Conservation (phyloP, 2,113 vertebrate genomes). For the Hystrix cristata region DNA sequence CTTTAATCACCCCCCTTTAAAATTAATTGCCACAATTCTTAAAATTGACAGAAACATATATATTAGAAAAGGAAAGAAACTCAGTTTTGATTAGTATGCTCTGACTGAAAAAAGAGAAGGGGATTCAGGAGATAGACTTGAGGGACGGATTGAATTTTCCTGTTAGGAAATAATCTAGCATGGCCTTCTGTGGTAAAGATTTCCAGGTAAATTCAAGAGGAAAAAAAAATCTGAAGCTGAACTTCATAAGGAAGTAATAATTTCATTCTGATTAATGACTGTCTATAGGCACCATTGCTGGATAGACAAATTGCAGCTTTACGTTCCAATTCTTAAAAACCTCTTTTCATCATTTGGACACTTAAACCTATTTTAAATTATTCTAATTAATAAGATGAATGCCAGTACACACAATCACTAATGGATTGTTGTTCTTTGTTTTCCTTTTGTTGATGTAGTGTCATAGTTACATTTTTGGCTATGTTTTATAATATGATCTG, state of each 20-base stretch:
- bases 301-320: constrained; percentile 40
- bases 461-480: constrained; percentile 80
- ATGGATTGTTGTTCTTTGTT: constrained; percentile 73
- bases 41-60: constrained; percentile 47
- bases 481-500: constrained; percentile 76
- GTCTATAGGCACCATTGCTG: constrained; percentile 14
- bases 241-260: constrained; percentile 68
- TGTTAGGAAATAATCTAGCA: constrained; percentile 11
- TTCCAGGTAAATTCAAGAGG: constrained; percentile 60
- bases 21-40: constrained; percentile 58
- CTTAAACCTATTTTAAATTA: constrained; percentile 54
- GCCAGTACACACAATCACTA: constrained; percentile 48
- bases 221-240: constrained; percentile 12
- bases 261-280: constrained; percentile 69
- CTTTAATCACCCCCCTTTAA: constrained; percentile 2
- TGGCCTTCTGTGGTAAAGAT: constrained; percentile 1
- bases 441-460: constrained; percentile 78
- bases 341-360: constrained; percentile 48
- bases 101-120: constrained; percentile 32
- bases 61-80: constrained; percentile 8
- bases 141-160: constrained; percentile 60
- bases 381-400: constrained; percentile 67
- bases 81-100: constrained; percentile 24
- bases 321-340: constrained; percentile 62
- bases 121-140: constrained; percentile 53